Conservation (phyloP, 1,140 invertebrate species). For the Danaus melanippus region DNA sequence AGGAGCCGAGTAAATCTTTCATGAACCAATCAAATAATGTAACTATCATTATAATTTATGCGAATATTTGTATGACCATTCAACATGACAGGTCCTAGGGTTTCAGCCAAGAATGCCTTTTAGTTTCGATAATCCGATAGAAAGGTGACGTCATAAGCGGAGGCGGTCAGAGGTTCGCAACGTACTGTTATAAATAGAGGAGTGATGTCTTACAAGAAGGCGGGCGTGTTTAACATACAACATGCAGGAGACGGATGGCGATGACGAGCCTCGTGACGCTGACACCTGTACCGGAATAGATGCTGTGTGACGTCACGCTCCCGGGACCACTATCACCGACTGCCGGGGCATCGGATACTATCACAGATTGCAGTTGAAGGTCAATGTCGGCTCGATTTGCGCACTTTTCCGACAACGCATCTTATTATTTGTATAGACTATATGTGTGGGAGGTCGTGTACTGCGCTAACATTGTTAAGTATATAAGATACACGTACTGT, state of each 20-base stretch:
- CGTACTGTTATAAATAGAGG: conserved; percentile 24
- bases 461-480: too few relatives aligned
- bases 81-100: too few relatives aligned
- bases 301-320: conserved; percentile 34
- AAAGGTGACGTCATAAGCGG: conserved; percentile 11
- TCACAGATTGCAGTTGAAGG: conserved; percentile 1
- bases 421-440: neutral
- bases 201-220: conserved; percentile 16
- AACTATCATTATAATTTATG: too few relatives aligned
- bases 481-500: too few relatives aligned
- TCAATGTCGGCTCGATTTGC: conserved; percentile 2
- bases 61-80: too few relatives aligned
- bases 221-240: conserved; percentile 17
- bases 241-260: conserved; percentile 5
- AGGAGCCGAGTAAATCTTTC: too few relatives aligned
- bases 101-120: too few relatives aligned
- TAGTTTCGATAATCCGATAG: conserved; percentile 7
- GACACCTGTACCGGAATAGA: conserved; percentile 28
- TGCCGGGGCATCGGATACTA: too few relatives aligned
- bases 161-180: conserved; percentile 10
- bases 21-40: too few relatives aligned
- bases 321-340: neutral
- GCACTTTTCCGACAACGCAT: neutral
- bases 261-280: conserved; percentile 25
- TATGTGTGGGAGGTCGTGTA: too few relatives aligned